A percentile compares a stretch with the other conserved stretches of the same genome.
phyloP scores from a whole-genome alignment of 2,797 vertebrate species.

The Crocodylus rhombifer region DNA sequence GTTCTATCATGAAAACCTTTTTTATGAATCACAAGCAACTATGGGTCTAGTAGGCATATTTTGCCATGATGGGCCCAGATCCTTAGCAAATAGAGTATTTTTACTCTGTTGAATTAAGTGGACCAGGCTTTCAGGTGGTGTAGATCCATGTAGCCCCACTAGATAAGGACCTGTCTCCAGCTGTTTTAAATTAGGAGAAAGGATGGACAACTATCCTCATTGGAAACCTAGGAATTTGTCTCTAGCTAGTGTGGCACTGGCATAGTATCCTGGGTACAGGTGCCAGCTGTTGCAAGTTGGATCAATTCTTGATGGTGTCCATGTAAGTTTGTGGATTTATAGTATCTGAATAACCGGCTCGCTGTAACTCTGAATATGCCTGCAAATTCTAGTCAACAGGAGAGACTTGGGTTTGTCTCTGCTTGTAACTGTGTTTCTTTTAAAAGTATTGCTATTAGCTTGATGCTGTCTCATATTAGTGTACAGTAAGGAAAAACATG shows the following conservation, averaged over 20 bases:
- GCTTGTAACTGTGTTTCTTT: background rate
- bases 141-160: background rate
- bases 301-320: too few species aligned
- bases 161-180: background rate
- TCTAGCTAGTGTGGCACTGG: too few species aligned
- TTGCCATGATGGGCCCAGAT: background rate
- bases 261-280: too few species aligned
- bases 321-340: too few species aligned
- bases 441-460: background rate
- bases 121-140: background rate
- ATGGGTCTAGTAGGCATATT: background rate
- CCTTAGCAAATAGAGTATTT: background rate
- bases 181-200: background rate
- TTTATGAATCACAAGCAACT: background rate
- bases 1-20: background rate
- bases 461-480: background rate
- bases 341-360: background rate
- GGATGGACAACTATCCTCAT: too few species aligned
- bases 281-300: too few species aligned
- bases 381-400: background rate
- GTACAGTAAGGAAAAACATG: background rate
- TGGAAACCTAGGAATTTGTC: too few species aligned
- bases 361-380: background rate
- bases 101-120: background rate
- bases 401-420: background rate